Evolutionary conservation across 2,888 invertebrate species (phyloP).

Genomic region (Netelia melanura): DNA sequence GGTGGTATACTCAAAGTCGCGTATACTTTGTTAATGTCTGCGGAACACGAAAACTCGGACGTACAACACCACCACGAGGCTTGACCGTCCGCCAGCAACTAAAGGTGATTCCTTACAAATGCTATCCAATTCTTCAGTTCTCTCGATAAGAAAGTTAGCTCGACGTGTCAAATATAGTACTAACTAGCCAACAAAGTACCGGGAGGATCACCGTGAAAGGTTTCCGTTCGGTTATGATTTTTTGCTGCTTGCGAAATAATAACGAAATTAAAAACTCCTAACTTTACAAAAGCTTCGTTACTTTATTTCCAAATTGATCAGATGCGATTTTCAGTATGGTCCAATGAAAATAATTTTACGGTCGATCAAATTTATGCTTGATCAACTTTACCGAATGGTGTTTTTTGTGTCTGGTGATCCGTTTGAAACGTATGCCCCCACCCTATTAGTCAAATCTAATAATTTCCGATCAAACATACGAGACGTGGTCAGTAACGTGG

Average conservation of each 20-base stretch:
- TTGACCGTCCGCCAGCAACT: slow-evolving; percentile 78
- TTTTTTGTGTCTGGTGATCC: not conserved
- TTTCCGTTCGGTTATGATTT: not conserved
- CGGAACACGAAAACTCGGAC: slow-evolving; percentile 74
- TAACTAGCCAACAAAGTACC: slow-evolving; percentile 11
- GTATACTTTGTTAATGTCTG: slow-evolving; percentile 30
- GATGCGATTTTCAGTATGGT: not conserved
- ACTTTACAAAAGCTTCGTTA: not conserved
- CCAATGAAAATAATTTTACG: not conserved
- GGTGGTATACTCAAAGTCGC: slow-evolving; percentile 17
- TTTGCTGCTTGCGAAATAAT: not conserved
- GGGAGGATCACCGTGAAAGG: not conserved
- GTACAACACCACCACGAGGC: slow-evolving; percentile 72
- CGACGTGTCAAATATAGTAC: slow-evolving; percentile 39
- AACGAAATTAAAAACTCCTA: not conserved
- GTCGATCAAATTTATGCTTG: slow-evolving; percentile 15
- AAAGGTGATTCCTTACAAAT: slow-evolving; percentile 82
- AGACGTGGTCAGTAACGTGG: slow-evolving; percentile 53
- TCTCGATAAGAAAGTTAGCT: slow-evolving; percentile 69
- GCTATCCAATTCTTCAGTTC: slow-evolving; percentile 74
- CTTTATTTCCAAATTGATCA: not conserved
- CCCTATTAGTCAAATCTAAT: slow-evolving; percentile 42
- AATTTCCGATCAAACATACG: slow-evolving; percentile 64
- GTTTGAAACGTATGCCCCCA: not conserved
- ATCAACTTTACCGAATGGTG: slow-evolving; percentile 7